Evolutionary conservation across 2,113 vertebrate genomes (phyloP), one percentile per base, ranked within the genome.

Genomic region (Anolis carolinensis): DNA sequence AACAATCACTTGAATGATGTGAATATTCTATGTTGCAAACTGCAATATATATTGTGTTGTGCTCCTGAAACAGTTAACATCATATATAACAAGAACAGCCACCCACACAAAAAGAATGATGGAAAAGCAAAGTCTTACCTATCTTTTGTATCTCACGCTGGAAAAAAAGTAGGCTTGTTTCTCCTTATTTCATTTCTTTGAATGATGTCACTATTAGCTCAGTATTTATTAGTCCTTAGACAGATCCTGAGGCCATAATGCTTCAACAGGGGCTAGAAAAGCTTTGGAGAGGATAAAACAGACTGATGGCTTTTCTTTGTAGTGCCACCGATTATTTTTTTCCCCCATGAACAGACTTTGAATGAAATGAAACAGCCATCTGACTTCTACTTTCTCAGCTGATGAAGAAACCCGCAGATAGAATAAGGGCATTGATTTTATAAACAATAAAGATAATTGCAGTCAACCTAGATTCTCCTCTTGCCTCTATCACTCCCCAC

Each of bases 181-280:
- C 18, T 81, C 8, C 71, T 5, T 0, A 74, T 30, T 85, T 48
- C 65, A 50, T 93, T 92, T 8, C n/a, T 20, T 88, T 87, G 75
- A 44, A 62, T 65, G 32, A 7, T 72, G 8, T 74, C 77, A 48
- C 75, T 52, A 84, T 91, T 89, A 85, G 39, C 70, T 80, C 68
- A 81, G 34, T 81, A 86, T 86, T 92, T 94, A 91, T 72, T 9
- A 68, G 30, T 84, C 79, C 80, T 86, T 91, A 93, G 84, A 80
- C 77, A 89, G 27, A 20, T 84, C 73, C 73, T 59, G 14, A 21
- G 78, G 73, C 67, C 52, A 55, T 16, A 3, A 16, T 90, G 90
- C 90, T 84, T 52, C 13, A 80, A 90, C 83, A n/a, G 85, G 83
- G 81, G 68, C 27, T 65, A 72, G 81, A 23, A 85, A 89, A 90